Evolutionary conservation across 2,797 vertebrate genomes (phyloP), one percentile per base, ranked within the genome.

Genomic region (Neosalanx taihuensis): DNA sequence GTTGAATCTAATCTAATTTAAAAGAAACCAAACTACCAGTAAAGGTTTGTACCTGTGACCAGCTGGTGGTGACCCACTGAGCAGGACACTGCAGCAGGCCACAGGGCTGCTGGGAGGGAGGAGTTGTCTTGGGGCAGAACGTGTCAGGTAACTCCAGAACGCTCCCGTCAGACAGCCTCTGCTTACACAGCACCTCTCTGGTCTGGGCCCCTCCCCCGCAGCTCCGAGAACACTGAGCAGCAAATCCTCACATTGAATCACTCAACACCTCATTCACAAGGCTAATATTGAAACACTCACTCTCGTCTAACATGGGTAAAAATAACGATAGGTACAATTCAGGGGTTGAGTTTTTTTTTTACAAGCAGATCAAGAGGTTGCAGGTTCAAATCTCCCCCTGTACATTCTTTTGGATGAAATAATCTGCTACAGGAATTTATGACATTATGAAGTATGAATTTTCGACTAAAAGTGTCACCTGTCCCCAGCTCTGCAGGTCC

Each of bases 161-260:
- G 74, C 96, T 98, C 69, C 97, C 96, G 63, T 98, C 97, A 6
- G 97, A 94, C 82, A 96, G 87, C 3, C 90, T 92, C 83, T 99
- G 96, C 86, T 96, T 97, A 84, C 97, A 99, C 73, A 93, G 58
- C 6, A 90, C 84, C 10, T 92, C 90, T 18, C 95, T 91, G 69
- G 73, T 93, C 86, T 94, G 94, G 74, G 91, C 26, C 46, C 97
- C 97, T 1, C 94, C 90, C 0, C 94, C 94, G 59, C 97, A 99
- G 26, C 92, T 96, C 79, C 88, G 93, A 2, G 97, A 97, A 79
- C 97, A 99, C 97, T 99, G 85, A 18, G 68, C 30, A 46, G 41
- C 41, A 46, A 1, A 46, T 46, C 10, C 41, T 3, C 7, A 46
- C 41, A 12, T 9, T 46, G 41, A 46, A 12, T 46, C 41, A 9